A percentile compares a stretch with the other conserved stretches of the same genome.
Evolutionary conservation across 2,888 invertebrate genomes (phyloP).

Genomic region (Cosmorhoe ocellata): DNA sequence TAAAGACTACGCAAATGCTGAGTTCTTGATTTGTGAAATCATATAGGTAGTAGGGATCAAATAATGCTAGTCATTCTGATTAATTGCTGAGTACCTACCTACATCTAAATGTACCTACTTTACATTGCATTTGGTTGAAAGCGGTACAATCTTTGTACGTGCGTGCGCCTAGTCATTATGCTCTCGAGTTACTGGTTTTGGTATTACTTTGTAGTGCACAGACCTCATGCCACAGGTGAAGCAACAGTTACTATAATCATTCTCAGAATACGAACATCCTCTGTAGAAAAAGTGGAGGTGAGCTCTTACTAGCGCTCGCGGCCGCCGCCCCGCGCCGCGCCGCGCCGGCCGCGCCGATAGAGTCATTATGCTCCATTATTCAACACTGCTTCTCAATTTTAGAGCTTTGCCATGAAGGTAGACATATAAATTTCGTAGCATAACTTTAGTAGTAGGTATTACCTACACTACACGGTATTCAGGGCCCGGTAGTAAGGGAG

Average conservation of each 20-base stretch:
- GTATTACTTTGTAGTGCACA: slow-evolving; percentile 20
- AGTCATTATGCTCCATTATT: slow-evolving; percentile 81
- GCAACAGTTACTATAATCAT: slow-evolving; percentile 34
- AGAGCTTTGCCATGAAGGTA: too few species aligned
- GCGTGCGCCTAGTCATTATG: slow-evolving; percentile 10
- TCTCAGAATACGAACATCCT: slow-evolving; percentile 43
- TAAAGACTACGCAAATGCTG: too few species aligned
- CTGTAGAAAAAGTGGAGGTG: slow-evolving; percentile 44
- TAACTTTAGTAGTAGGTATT: too few species aligned
- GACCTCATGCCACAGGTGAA: slow-evolving; percentile 19
- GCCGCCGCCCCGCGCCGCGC: slow-evolving; percentile 63
- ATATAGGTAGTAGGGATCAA: too few species aligned
- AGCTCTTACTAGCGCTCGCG: slow-evolving; percentile 38
- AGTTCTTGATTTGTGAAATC: too few species aligned
- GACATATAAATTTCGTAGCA: too few species aligned
- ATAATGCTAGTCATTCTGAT: too few species aligned
- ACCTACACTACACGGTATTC: too few species aligned
- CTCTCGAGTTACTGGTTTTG: slow-evolving; percentile 15
- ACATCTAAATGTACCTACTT: not conserved
- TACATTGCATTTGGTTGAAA: not conserved
- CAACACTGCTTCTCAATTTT: slow-evolving; percentile 48
- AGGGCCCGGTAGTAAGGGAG: too few species aligned
- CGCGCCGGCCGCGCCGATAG: slow-evolving; percentile 76
- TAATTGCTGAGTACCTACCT: too few species aligned
- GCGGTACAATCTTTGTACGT: not conserved